A percentile compares a stretch with the other conserved stretches of the same genome.
Conservation (phyloP, 2,888 invertebrate species). For the Galeopsomyia nigrocyanea region DNA sequence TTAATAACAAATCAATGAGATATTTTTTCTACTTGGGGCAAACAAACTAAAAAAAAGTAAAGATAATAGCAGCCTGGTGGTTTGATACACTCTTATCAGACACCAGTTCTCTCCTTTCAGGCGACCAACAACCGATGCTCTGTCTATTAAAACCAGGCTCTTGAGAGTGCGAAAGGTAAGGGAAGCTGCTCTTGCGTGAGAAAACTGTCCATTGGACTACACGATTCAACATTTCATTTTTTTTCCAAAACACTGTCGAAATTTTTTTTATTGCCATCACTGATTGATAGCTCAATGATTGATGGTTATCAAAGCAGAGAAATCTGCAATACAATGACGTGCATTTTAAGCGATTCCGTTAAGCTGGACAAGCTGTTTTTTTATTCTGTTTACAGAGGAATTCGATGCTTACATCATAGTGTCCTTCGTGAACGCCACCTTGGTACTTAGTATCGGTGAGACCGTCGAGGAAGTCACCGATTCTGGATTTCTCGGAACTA, state of each 20-base stretch:
- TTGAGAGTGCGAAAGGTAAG: constrained; percentile 64
- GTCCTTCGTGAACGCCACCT: constrained; percentile 98
- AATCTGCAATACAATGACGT: neutral
- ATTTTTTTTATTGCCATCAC: constrained; percentile 1
- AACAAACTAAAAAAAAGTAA: constrained; percentile 40
- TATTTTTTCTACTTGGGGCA: constrained; percentile 44
- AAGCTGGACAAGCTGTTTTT: constrained; percentile 47
- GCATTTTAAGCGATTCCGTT: constrained; percentile 29
- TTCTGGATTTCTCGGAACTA: constrained; percentile 98
- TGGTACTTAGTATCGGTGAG: constrained; percentile 98
- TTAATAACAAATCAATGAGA: constrained; percentile 23
- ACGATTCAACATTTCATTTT: constrained; percentile 22
- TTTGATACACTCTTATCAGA: constrained; percentile 79
- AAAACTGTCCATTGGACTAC: constrained; percentile 52
- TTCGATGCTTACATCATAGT: constrained; percentile 99
- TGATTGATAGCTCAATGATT: constrained; percentile 39
- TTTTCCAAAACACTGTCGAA: constrained; percentile 13
- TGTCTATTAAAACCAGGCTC: constrained; percentile 65
- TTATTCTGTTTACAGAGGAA: constrained; percentile 88
- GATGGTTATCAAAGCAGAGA: constrained; percentile 7
- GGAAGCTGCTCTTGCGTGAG: constrained; percentile 37
- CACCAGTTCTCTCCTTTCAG: constrained; percentile 95
- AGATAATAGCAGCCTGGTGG: constrained; percentile 73
- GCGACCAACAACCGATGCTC: constrained; percentile 68
- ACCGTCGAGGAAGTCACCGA: constrained; percentile 99